Evolutionary conservation across 2,797 vertebrate genomes (phyloP).

Genomic region (Sebastes kiyomatsui): DNA sequence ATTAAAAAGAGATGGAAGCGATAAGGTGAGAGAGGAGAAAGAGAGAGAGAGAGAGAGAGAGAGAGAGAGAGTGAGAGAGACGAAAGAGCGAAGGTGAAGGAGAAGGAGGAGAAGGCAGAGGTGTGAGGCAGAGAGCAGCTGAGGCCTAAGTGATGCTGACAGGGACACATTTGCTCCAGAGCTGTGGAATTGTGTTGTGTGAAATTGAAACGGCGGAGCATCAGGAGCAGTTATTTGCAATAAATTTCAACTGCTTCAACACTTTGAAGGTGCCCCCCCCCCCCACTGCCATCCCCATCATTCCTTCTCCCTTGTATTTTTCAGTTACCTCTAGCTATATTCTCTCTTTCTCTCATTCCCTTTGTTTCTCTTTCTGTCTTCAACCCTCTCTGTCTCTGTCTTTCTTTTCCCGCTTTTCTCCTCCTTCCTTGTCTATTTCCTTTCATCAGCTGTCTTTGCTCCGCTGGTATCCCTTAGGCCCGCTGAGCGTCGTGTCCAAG

Average conservation of each 20-base stretch:
- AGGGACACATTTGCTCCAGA: conserved; percentile 82
- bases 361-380: conserved; percentile 8
- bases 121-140: conserved; percentile 58
- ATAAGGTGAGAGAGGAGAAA: background rate
- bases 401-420: conserved; percentile 6
- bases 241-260: conserved; percentile 73
- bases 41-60: background rate
- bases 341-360: background rate
- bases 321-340: conserved; percentile 8
- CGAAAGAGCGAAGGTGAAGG: conserved; percentile 38
- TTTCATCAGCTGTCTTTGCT: conserved; percentile 16
- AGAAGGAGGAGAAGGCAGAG: conserved; percentile 21
- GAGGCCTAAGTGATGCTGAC: conserved; percentile 80
- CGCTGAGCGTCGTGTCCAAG: conserved; percentile 48
- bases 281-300: background rate
- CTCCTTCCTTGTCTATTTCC: conserved; percentile 8
- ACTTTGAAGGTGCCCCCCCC: conserved; percentile 15
- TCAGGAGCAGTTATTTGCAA: conserved; percentile 82
- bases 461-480: conserved; percentile 52
- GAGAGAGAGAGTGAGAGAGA: conserved; percentile 13
- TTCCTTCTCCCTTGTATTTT: background rate
- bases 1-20: conserved; percentile 54
- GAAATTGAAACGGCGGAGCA: conserved; percentile 83
- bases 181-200: conserved; percentile 84
- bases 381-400: conserved; percentile 1